Evolutionary conservation across 2,797 vertebrate genomes (phyloP).

Genomic region (Myripristis jacobus): DNA sequence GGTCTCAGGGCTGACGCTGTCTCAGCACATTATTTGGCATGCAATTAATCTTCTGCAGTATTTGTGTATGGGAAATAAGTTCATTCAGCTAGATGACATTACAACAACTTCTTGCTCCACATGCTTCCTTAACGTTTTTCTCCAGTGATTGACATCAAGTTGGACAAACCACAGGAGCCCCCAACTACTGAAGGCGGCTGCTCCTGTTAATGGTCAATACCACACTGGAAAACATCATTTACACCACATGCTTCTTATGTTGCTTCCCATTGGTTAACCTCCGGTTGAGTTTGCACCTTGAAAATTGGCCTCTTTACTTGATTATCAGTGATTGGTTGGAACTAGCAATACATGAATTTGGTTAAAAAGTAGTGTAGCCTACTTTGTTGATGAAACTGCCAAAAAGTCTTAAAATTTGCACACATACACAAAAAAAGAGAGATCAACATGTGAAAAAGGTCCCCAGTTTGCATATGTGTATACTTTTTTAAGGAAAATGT

Average conservation of each 20-base stretch:
- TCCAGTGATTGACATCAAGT: conserved; percentile 92
- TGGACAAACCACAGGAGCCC: conserved; percentile 90
- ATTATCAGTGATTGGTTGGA: conserved; percentile 75
- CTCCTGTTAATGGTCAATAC: conserved; percentile 88
- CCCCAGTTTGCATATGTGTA: conserved; percentile 79
- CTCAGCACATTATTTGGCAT: background rate
- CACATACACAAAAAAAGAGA: conserved; percentile 63
- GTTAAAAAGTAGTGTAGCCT: conserved; percentile 86
- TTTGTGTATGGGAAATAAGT: too few relatives aligned
- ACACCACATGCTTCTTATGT: conserved; percentile 89
- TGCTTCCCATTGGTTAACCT: conserved; percentile 91
- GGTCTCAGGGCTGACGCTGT: background rate
- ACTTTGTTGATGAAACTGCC: conserved; percentile 91
- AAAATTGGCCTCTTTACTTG: conserved; percentile 85
- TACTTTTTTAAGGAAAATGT: conserved; percentile 72
- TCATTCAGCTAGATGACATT: background rate
- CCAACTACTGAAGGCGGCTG: conserved; percentile 88
- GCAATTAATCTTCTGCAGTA: too few relatives aligned
- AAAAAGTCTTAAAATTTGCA: conserved; percentile 78
- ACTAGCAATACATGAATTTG: conserved; percentile 77
- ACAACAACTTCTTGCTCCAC: background rate
- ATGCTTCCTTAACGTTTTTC: conserved; percentile 81
- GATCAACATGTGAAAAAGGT: conserved; percentile 67
- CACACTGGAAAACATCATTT: conserved; percentile 69
- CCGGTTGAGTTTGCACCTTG: conserved; percentile 84